Conservation (phyloP, 2,113 vertebrate species). For the Gnathonemus echidnorhynchus region DNA sequence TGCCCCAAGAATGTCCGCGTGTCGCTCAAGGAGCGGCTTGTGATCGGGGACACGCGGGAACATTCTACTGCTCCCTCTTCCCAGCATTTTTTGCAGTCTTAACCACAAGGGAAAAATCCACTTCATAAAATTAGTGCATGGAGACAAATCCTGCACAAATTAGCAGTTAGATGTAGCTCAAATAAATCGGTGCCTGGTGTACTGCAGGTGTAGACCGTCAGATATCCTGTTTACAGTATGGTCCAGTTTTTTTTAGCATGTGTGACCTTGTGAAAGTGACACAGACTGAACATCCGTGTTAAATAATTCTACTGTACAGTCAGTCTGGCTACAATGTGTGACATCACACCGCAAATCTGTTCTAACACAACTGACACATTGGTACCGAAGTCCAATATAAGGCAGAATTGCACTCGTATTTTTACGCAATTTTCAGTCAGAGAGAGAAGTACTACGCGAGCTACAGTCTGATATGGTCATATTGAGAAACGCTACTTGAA, state of each 20-base stretch:
- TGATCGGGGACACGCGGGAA: constrained; percentile 25
- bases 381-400: too few species aligned
- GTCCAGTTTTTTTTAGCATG: not conserved
- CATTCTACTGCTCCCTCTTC: constrained; percentile 14
- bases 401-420: too few species aligned
- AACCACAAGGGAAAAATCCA: not conserved
- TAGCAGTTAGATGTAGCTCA: not conserved
- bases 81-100: not conserved
- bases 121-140: not conserved
- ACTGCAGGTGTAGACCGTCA: not conserved
- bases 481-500: too few species aligned
- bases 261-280: not conserved
- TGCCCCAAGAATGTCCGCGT: constrained; percentile 7
- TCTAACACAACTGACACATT: too few species aligned
- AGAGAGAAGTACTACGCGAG: too few species aligned
- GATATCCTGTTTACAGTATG: not conserved
- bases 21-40: constrained; percentile 16
- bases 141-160: not conserved
- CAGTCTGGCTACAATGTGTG: not conserved
- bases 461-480: too few species aligned
- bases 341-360: too few species aligned
- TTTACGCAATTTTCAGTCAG: too few species aligned
- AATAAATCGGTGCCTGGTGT: not conserved
- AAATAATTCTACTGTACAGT: not conserved
- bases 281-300: not conserved